These are phyloP conservation scores for Parauchenoglanis punctatus DNA, from an alignment of 2,797 vertebrate species.

Conservation along the genomic window DNA sequence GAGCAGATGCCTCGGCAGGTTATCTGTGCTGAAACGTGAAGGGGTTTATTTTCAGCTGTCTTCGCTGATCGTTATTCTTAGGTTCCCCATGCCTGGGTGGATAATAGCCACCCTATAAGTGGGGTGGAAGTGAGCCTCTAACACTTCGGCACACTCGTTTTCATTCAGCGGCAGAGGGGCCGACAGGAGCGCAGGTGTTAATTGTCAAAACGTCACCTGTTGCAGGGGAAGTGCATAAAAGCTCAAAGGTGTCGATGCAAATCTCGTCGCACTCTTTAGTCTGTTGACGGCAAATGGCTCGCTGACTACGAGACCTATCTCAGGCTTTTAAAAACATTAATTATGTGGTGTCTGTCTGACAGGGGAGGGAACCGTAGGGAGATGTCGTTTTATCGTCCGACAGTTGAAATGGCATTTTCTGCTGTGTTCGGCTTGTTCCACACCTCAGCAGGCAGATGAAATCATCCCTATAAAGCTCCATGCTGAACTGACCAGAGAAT, in stretches of 20 bases:
- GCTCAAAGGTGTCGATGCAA: conserved; percentile 12
- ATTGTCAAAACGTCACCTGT: conserved; percentile 43
- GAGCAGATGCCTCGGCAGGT: conserved; percentile 9
- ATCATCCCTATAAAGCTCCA: not conserved
- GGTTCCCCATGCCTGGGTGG: conserved; percentile 34
- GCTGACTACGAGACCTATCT: not conserved
- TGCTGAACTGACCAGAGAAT: not conserved
- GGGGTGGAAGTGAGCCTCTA: conserved; percentile 23
- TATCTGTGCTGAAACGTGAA: conserved; percentile 22
- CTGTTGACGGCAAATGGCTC: not conserved
- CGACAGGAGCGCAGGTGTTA: conserved; percentile 40
- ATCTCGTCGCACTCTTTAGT: not conserved
- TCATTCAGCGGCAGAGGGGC: conserved; percentile 23
- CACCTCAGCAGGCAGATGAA: conserved; percentile 1
- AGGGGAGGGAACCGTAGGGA: not conserved
- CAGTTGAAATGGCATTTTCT: not conserved
- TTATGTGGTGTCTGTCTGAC: not conserved
- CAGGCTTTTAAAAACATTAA: not conserved
- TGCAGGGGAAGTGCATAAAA: conserved; percentile 19
- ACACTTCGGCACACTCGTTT: conserved; percentile 35
- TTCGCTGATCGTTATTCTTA: conserved; percentile 45
- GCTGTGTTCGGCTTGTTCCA: not conserved
- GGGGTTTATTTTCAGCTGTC: conserved; percentile 46
- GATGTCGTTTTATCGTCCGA: not conserved
- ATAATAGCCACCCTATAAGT: conserved; percentile 40